These are phyloP conservation scores for Silurus aristotelis DNA, from an alignment of 2,797 vertebrate genomes.

Conservation along the genomic window DNA sequence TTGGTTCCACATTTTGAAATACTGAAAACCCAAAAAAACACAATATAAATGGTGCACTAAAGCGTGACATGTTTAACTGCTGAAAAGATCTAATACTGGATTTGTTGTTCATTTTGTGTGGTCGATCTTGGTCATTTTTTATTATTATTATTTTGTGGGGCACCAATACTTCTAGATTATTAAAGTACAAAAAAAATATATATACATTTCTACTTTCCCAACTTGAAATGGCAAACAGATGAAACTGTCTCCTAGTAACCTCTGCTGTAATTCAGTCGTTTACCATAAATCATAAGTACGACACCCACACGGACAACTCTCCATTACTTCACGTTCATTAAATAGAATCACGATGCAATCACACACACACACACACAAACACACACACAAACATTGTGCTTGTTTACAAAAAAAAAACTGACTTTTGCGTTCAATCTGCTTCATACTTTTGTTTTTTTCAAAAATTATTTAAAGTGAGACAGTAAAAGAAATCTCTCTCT, in stretches of 20 bases:
- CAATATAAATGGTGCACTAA: too few species aligned
- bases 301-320: not conserved
- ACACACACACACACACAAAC: not conserved
- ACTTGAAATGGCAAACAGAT: not conserved
- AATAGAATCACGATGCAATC: not conserved
- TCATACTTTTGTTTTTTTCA: not conserved
- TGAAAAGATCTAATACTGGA: not conserved
- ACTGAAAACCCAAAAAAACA: not conserved
- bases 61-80: not conserved
- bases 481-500: not conserved
- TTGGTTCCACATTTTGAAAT: not conserved
- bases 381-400: not conserved
- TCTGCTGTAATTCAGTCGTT: not conserved
- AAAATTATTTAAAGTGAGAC: not conserved
- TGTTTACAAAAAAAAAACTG: not conserved
- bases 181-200: not conserved
- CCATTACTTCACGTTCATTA: not conserved
- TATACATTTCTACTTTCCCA: not conserved
- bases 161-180: not conserved
- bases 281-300: not conserved
- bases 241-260: not conserved
- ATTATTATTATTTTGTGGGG: not conserved
- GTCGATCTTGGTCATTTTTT: not conserved
- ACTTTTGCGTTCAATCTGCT: not conserved
- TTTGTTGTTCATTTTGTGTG: not conserved